Conservation (phyloP, 2,113 vertebrate genomes). For the Colinus virginianus region DNA sequence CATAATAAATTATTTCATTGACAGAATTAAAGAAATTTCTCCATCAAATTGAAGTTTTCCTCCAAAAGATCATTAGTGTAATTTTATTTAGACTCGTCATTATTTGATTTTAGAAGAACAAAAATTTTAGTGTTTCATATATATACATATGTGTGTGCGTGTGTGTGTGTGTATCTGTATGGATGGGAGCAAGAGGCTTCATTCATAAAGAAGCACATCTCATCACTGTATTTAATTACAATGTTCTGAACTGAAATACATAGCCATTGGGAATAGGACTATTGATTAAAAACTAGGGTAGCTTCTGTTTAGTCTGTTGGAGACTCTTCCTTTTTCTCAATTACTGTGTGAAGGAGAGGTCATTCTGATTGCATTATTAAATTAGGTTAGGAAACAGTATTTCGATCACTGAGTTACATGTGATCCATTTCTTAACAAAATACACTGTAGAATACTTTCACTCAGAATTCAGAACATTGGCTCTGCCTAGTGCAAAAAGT, state of each 20-base stretch:
- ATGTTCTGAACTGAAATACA: slow-evolving; percentile 57
- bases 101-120: not conserved
- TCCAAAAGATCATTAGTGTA: not conserved
- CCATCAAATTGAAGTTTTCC: not conserved
- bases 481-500: not conserved
- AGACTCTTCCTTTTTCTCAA: not conserved
- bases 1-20: not conserved
- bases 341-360: slow-evolving; percentile 35
- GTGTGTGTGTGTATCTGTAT: too few relatives aligned
- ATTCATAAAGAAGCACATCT: slow-evolving; percentile 56
- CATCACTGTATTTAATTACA: slow-evolving; percentile 66
- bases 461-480: slow-evolving; percentile 25
- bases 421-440: slow-evolving; percentile 23
- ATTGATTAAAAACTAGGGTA: slow-evolving; percentile 74
- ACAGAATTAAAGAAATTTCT: not conserved
- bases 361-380: slow-evolving; percentile 38
- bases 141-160: too few relatives aligned
- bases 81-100: not conserved
- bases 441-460: not conserved
- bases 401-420: slow-evolving; percentile 19
- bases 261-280: slow-evolving; percentile 53
- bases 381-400: slow-evolving; percentile 49
- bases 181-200: not conserved
- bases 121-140: not conserved
- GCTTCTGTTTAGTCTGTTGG: slow-evolving; percentile 51